Conservation (phyloP, 2,113 vertebrate species). For the Struthio camelus region DNA sequence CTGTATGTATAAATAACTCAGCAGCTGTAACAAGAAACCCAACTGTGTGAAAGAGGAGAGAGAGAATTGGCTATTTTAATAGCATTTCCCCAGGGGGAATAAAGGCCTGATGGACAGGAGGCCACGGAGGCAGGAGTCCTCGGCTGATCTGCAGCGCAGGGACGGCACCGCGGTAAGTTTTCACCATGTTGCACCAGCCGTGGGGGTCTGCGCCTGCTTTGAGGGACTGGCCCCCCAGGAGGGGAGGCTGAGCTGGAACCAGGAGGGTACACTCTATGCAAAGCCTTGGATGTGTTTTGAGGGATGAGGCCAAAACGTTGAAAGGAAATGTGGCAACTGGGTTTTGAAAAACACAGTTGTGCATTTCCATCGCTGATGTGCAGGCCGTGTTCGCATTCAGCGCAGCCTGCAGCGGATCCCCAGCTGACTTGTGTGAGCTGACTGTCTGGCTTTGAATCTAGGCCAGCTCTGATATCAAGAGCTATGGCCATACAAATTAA, state of each 20-base stretch:
- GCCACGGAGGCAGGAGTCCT: not conserved
- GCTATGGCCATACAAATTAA: not conserved
- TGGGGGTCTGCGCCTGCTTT: accelerated
- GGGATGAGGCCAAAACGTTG: not conserved
- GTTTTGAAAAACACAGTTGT: not conserved
- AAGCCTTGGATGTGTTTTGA: not conserved
- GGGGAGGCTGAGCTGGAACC: not conserved
- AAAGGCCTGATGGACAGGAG: not conserved
- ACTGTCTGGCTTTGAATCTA: not conserved
- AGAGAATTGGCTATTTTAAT: not conserved
- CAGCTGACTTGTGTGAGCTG: too few relatives aligned
- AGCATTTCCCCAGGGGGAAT: too few relatives aligned
- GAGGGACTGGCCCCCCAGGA: not conserved
- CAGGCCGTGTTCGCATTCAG: not conserved
- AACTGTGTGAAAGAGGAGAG: not conserved
- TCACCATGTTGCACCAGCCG: not conserved
- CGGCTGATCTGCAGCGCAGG: not conserved
- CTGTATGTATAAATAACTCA: not conserved
- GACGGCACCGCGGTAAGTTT: not conserved
- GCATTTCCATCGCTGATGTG: not conserved
- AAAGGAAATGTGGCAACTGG: not conserved
- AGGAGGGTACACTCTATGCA: not conserved
- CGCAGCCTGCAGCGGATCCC: not conserved
- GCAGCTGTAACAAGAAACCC: not conserved
- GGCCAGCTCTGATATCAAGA: not conserved